A percentile compares a stretch with the other conserved stretches of the same genome.
These are phyloP conservation scores for Lasioglossum baleicum DNA, from an alignment of 1,140 invertebrate species.

Conservation along the genomic window DNA sequence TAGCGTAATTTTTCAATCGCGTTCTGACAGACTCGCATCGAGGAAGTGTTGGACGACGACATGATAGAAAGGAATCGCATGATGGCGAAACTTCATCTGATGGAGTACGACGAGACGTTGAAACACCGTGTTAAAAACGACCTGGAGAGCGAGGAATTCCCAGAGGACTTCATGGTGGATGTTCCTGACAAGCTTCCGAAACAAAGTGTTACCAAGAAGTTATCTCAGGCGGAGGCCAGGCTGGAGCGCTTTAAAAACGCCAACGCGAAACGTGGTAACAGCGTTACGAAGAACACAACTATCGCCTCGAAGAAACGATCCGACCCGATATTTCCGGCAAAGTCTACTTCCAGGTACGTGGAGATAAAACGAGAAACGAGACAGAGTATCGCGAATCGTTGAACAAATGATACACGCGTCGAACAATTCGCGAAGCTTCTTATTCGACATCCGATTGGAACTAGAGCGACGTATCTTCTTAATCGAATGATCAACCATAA, in stretches of 20 bases:
- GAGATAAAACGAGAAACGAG: neutral
- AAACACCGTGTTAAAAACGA: constrained; percentile 67
- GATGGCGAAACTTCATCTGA: constrained; percentile 68
- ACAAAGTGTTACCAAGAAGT: constrained; percentile 63
- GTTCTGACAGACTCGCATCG: constrained; percentile 10
- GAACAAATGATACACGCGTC: too few relatives aligned
- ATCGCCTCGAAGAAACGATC: constrained; percentile 58
- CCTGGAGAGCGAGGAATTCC: constrained; percentile 67
- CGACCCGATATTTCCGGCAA: constrained; percentile 47
- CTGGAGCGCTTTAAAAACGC: constrained; percentile 70
- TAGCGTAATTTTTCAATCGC: too few relatives aligned
- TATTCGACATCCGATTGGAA: too few relatives aligned
- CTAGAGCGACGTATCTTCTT: too few relatives aligned
- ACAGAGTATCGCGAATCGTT: too few relatives aligned
- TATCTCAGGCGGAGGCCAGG: constrained; percentile 67
- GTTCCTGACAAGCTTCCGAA: constrained; percentile 66
- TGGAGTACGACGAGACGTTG: constrained; percentile 65
- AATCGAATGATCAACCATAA: too few relatives aligned
- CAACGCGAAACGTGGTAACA: constrained; percentile 63
- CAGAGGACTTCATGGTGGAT: constrained; percentile 60
- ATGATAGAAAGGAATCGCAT: constrained; percentile 66
- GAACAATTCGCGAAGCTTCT: neutral
- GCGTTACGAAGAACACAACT: constrained; percentile 53
- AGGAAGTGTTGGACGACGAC: constrained; percentile 63
- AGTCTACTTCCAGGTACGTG: constrained; percentile 55